These are phyloP conservation scores for Brachyalestes nurse DNA, from an alignment of 2,797 vertebrate genomes.

Conservation along the genomic window DNA sequence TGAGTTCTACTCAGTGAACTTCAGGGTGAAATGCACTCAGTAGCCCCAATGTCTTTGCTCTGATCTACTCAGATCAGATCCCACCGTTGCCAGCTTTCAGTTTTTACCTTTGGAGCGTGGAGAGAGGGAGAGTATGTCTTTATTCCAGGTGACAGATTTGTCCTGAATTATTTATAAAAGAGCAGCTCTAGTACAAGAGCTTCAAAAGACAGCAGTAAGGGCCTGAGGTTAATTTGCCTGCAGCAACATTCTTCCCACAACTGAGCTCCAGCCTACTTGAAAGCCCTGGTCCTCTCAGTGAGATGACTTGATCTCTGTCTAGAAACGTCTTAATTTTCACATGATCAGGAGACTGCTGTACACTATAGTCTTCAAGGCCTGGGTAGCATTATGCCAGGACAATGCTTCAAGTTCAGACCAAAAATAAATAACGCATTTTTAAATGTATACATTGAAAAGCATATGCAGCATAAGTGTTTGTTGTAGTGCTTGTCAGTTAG, in stretches of 20 bases:
- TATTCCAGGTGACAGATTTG: conserved; percentile 47
- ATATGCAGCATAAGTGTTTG: no score
- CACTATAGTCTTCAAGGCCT: not conserved
- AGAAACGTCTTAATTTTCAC: not conserved
- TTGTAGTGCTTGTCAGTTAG: no score
- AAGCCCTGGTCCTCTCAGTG: not conserved
- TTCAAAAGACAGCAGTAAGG: conserved; percentile 33
- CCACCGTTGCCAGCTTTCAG: conserved; percentile 8
- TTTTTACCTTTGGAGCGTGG: conserved; percentile 4
- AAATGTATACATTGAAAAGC: no score
- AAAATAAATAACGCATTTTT: no score
- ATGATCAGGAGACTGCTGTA: not conserved
- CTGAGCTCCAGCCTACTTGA: not conserved
- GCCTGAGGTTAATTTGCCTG: conserved; percentile 19
- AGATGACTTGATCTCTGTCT: not conserved
- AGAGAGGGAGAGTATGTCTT: conserved; percentile 32
- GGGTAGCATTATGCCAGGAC: not conserved
- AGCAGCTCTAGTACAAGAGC: conserved; percentile 10
- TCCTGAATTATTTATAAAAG: conserved; percentile 32
- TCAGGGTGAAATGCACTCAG: not conserved
- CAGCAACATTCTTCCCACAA: conserved; percentile 22
- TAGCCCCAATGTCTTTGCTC: not conserved
- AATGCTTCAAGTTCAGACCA: no score
- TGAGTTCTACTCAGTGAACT: not conserved
- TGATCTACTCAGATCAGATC: not conserved